These are phyloP conservation scores for Aurelia sp. DNA, from an alignment of 30 jellyfish, hydroid and myxozoan genomes.

Conservation along the genomic window DNA sequence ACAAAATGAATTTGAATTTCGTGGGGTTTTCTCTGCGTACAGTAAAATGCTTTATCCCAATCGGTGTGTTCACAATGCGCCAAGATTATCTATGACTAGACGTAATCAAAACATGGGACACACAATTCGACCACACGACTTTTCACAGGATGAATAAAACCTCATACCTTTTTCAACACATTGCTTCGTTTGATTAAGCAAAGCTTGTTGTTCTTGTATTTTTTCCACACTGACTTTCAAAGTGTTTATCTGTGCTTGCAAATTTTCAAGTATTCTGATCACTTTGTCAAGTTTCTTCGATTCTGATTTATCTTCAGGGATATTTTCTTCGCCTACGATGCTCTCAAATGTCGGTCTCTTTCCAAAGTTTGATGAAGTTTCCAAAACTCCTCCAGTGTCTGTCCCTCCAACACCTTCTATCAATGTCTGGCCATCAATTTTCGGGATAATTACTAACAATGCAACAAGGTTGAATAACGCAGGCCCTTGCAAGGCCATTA, in stretches of 20 bases:
- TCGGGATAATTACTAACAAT: background rate
- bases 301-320: background rate
- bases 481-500: constrained; percentile 11
- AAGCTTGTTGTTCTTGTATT: constrained; percentile 25
- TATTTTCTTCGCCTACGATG: background rate
- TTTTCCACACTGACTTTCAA: constrained; percentile 33
- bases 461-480: background rate
- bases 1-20: too few species aligned
- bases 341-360: background rate
- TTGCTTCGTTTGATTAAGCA: constrained; percentile 14
- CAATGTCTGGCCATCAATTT: background rate
- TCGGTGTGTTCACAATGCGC: too few species aligned
- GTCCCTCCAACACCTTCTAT: background rate
- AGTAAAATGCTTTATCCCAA: too few species aligned
- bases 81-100: too few species aligned
- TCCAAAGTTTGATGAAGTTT: background rate
- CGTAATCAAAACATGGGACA: too few species aligned
- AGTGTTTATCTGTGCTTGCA: constrained; percentile 25
- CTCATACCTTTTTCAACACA: background rate
- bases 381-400: background rate
- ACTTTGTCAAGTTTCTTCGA: constrained; percentile 36
- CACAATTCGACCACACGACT: too few species aligned
- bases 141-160: too few species aligned
- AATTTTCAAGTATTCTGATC: constrained; percentile 20
- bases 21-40: too few species aligned